These are phyloP conservation scores for Eurytoma adleriae DNA, from an alignment of 2,888 invertebrate species.

Conservation along the genomic window DNA sequence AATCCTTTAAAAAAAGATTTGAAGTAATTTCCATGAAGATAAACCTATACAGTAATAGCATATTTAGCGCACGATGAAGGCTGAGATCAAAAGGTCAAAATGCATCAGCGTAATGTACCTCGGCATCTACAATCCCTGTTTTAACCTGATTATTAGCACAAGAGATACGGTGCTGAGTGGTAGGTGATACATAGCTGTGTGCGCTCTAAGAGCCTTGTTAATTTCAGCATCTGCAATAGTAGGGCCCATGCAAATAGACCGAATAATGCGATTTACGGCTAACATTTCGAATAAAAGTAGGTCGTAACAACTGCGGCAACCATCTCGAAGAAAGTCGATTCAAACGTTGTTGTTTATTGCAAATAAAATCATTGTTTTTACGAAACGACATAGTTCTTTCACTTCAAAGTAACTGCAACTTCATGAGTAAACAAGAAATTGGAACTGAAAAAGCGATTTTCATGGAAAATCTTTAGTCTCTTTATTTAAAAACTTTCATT, in stretches of 20 bases:
- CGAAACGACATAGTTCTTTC: no score
- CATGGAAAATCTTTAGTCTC: no score
- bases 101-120: slow-evolving; percentile 16
- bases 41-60: neutral
- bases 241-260: neutral
- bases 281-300: no score
- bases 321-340: no score
- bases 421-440: no score
- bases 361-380: no score
- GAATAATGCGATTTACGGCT: neutral
- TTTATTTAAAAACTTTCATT: no score
- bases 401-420: no score
- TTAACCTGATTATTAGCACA: slow-evolving; percentile 40
- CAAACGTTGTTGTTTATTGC: no score
- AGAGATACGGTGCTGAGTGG: neutral
- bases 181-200: neutral
- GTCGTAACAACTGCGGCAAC: neutral
- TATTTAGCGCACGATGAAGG: neutral
- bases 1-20: no score
- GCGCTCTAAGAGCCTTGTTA: slow-evolving; percentile 13
- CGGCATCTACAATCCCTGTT: neutral
- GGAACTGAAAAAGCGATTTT: no score
- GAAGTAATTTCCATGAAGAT: no score
- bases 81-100: slow-evolving; percentile 21
- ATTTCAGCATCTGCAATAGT: neutral